A percentile compares a stretch with the other conserved stretches of the same genome.
Conservation (phyloP, 92 coral and sea anemone species). For the Meandrina meandrites region DNA sequence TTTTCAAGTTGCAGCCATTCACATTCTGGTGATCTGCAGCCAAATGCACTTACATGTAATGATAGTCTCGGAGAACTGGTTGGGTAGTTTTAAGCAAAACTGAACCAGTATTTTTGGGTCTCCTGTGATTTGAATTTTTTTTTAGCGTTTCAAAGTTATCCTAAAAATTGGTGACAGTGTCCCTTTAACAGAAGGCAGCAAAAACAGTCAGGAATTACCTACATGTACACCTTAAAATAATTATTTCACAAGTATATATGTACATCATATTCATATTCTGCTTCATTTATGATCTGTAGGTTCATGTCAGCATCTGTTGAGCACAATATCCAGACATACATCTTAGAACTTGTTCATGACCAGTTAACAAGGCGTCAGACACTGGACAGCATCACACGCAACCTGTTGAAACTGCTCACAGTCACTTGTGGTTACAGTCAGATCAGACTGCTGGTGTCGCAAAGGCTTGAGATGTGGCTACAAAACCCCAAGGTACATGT, state of each 20-base stretch:
- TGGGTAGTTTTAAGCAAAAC: no score
- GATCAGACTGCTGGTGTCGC: conserved; percentile 88
- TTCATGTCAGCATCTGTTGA: conserved; percentile 76
- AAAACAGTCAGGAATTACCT: not conserved
- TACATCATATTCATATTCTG: not conserved
- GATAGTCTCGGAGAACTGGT: no score
- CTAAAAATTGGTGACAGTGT: no score
- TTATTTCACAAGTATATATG: no score
- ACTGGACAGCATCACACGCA: conserved; percentile 94
- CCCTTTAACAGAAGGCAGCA: not conserved
- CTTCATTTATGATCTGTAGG: conserved; percentile 36
- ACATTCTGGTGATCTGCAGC: no score
- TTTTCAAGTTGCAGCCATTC: no score
- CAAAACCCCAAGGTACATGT: conserved; percentile 96
- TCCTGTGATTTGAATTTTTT: no score
- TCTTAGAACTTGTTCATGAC: conserved; percentile 88
- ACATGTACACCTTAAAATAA: not conserved
- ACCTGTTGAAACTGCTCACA: conserved; percentile 80
- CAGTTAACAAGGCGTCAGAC: conserved; percentile 95
- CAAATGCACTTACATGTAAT: no score
- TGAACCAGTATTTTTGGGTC: no score
- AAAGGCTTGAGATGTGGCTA: conserved; percentile 92
- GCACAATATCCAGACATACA: conserved; percentile 81
- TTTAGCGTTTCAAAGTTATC: no score
- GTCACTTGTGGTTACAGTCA: conserved; percentile 93